Evolutionary conservation across 2,113 vertebrate genomes (phyloP).

Genomic region (Synchiropus splendidus): DNA sequence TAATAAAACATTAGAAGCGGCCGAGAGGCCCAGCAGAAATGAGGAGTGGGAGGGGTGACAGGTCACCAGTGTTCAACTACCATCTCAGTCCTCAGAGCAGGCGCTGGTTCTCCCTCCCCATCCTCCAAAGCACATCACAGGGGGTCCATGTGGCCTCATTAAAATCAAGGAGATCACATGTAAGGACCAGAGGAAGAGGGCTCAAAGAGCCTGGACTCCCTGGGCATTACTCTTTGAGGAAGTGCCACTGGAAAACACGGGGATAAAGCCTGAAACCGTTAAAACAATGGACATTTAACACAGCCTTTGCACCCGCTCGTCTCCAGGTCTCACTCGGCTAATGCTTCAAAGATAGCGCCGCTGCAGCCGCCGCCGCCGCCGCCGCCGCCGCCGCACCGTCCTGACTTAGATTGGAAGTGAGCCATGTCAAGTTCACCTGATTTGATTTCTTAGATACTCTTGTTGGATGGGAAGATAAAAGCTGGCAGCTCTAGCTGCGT

Average conservation of each 20-base stretch:
- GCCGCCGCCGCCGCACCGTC: neutral
- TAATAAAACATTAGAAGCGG: constrained; percentile 69
- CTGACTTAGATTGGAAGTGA: constrained; percentile 39
- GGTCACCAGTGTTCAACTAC: constrained; percentile 52
- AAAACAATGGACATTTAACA: constrained; percentile 57
- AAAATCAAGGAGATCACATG: constrained; percentile 70
- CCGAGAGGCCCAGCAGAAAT: constrained; percentile 38
- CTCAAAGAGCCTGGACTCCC: constrained; percentile 52
- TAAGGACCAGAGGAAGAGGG: constrained; percentile 65
- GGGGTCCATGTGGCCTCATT: constrained; percentile 68
- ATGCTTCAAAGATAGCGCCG: constrained; percentile 33
- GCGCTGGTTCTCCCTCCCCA: constrained; percentile 29
- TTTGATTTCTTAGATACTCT: constrained; percentile 45
- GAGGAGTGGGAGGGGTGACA: constrained; percentile 18
- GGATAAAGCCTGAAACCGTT: constrained; percentile 32
- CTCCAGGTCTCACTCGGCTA: constrained; percentile 35
- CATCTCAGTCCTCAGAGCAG: constrained; percentile 34
- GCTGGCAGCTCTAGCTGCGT: constrained; percentile 29
- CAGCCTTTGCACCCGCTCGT: constrained; percentile 26
- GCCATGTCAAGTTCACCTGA: constrained; percentile 44
- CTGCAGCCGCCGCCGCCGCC: neutral
- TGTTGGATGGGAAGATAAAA: constrained; percentile 37
- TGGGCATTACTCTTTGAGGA: constrained; percentile 47
- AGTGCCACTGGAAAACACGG: constrained; percentile 38
- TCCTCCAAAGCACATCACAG: constrained; percentile 64